Evolutionary conservation across 2,113 vertebrate genomes (phyloP), one percentile per base, ranked within the genome.

Genomic region (Noturus placidus): DNA sequence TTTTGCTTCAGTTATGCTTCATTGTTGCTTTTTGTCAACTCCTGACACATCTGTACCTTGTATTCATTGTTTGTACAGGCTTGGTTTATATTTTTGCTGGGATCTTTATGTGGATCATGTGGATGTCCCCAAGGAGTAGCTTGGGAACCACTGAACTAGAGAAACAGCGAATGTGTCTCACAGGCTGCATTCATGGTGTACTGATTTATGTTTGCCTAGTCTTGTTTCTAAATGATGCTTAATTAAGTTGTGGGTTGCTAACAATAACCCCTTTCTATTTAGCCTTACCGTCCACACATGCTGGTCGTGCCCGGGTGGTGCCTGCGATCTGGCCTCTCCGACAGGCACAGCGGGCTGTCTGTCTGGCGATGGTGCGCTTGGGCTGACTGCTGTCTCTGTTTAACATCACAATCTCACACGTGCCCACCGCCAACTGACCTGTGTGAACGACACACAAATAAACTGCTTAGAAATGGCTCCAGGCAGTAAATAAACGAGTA

Each of bases 311-410:
- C 87, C 95, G 93, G 3, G 95, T 96, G 35, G 96, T 97, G 70
- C 96, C 96, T 2, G 96, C 96, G 35, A 96, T 96, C 93, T 96
- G 96, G 89, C 96, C 96, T 92, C 94, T 95, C 87, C 95, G 89
- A 91, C 96, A 97, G 89, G 96, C 96, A 67, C 96, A 97, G 77
- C 96, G 95, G 57, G 96, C 96, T 0, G 96, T 97, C 94, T 97
- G 96, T 89, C 95, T 93, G 85, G 96, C 95, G 7, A 97, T 95
- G 88, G 95, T 96, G 85, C 95, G 93, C 76, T 94, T 93, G 56
- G 96, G 96, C 90, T 96, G 92, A 86, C 95, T 96, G 92, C 95
- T 96, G 93, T 97, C 96, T 93, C 95, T 93, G 91, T 96, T 96
- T 91, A 96, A 93, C 91, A 95, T 96, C 91, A 96, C 96, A 86